A percentile compares a stretch with the other conserved stretches of the same genome.
Conservation (phyloP, 2,113 vertebrate species). For the Willisornis vidua region DNA sequence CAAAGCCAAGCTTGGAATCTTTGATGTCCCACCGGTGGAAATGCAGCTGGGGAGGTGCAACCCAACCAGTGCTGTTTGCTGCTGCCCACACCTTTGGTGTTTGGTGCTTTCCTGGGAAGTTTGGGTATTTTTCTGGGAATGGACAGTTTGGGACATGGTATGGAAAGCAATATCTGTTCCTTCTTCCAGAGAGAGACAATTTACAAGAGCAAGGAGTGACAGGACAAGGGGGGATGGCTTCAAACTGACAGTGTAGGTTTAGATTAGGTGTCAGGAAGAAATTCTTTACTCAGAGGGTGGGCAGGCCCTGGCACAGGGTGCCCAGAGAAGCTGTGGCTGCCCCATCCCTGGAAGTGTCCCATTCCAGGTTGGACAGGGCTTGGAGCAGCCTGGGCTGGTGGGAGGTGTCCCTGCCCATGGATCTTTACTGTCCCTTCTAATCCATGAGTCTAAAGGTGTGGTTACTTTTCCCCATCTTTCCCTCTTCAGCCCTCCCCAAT, state of each 20-base stretch:
- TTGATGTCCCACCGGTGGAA: fast-evolving
- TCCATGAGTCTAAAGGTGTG: background rate
- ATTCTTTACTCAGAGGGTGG: background rate
- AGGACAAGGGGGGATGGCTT: background rate
- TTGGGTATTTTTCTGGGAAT: background rate
- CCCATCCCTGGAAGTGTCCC: background rate
- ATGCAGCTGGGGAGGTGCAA: fast-evolving
- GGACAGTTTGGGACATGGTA: background rate
- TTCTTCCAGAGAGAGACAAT: background rate
- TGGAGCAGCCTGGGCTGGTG: background rate
- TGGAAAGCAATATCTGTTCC: background rate
- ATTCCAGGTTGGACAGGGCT: background rate
- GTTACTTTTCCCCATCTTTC: background rate
- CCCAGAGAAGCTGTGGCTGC: background rate
- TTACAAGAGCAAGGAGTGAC: background rate
- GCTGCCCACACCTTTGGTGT: background rate
- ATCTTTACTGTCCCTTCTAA: background rate
- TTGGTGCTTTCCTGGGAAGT: background rate
- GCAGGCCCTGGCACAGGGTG: background rate
- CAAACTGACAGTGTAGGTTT: background rate
- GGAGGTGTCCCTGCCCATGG: background rate
- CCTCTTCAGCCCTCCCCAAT: background rate
- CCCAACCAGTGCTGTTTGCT: background rate
- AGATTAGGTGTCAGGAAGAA: background rate
- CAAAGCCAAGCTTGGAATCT: fast-evolving